Conservation (phyloP, 2,888 invertebrate species). For the Blastobasis lacticolella region DNA sequence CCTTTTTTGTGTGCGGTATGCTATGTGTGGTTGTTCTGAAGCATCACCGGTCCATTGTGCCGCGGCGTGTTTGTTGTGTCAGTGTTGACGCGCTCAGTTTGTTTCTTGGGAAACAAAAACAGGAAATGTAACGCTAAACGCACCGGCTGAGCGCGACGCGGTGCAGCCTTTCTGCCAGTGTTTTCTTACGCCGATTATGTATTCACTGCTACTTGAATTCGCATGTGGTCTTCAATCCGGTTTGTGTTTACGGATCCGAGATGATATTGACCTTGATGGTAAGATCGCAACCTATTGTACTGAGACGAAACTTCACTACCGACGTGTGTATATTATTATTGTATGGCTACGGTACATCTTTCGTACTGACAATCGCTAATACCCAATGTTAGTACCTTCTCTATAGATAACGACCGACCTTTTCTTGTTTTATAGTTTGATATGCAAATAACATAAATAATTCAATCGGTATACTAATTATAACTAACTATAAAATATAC, state of each 20-base stretch:
- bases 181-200: constrained; percentile 36
- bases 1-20: constrained; percentile 29
- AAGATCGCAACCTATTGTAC: constrained; percentile 18
- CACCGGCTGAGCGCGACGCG: constrained; percentile 33
- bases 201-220: constrained; percentile 42
- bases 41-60: constrained; percentile 15
- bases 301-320: background rate
- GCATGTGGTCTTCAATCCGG: constrained; percentile 51
- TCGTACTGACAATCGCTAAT: no score
- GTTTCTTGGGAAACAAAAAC: constrained; percentile 35
- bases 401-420: no score
- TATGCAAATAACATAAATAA: no score
- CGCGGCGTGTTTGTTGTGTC: constrained; percentile 37
- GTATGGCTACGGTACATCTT: no score
- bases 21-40: constrained; percentile 31
- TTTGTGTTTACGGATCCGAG: constrained; percentile 56
- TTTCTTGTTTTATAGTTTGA: no score
- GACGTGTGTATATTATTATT: no score
- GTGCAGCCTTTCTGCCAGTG: constrained; percentile 16
- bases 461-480: no score
- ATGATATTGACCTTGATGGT: constrained; percentile 55
- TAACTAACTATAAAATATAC: no score
- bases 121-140: constrained; percentile 38
- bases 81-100: constrained; percentile 33
- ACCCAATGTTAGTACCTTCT: no score